Conservation (phyloP, 2,888 invertebrate species). For the Mallateleia sp. region DNA sequence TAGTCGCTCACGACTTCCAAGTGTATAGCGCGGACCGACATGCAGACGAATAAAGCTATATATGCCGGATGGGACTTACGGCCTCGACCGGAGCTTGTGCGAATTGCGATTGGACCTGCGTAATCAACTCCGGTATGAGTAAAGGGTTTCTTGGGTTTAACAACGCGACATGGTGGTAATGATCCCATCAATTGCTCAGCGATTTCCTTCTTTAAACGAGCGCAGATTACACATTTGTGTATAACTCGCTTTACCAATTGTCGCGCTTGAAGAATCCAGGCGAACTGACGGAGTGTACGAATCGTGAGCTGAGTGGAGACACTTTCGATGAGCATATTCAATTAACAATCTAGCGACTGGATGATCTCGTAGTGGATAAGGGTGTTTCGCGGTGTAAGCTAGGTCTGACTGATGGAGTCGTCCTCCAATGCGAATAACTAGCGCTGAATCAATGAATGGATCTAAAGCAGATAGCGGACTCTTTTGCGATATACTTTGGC, state of each 20-base stretch:
- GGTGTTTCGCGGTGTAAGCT: no score
- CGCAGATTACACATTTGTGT: no score
- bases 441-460: no score
- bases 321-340: no score
- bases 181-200: constrained; percentile 23
- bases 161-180: constrained; percentile 2
- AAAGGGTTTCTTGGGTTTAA: not conserved
- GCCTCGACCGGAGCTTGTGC: not conserved
- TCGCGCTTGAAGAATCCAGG: no score
- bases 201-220: not conserved
- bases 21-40: constrained; percentile 8
- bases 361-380: not conserved
- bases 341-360: not conserved
- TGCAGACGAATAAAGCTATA: constrained; percentile 22
- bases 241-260: no score
- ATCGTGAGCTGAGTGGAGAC: no score
- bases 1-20: constrained; percentile 20
- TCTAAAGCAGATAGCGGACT: no score
- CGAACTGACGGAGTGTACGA: no score
- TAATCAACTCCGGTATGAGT: constrained; percentile 24
- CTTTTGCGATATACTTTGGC: no score
- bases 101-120: constrained; percentile 16
- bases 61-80: not conserved
- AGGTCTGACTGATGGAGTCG: no score
- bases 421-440: no score